Conservation (phyloP, 2,797 vertebrate genomes). For the Lutra lutra region DNA sequence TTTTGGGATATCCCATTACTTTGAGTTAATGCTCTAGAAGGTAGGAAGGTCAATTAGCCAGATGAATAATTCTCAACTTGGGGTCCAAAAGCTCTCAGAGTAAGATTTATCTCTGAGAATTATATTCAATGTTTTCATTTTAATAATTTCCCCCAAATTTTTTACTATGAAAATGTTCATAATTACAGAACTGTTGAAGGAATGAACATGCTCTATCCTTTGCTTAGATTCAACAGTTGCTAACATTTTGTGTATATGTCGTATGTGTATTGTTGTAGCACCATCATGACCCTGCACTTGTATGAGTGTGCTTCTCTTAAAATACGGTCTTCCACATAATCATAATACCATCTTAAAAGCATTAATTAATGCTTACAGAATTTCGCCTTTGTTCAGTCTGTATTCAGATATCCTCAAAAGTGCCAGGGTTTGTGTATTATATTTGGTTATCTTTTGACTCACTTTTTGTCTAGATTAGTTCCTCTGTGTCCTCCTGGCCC, state of each 20-base stretch:
- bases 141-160: background rate
- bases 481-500: background rate
- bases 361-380: background rate
- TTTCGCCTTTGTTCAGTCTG: background rate
- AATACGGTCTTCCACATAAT: background rate
- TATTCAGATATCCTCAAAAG: background rate
- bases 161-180: background rate
- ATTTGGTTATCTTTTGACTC: background rate
- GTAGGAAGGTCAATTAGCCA: background rate
- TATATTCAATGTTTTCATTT: conserved; percentile 11
- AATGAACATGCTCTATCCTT: background rate
- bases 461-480: background rate
- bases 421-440: background rate
- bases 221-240: background rate
- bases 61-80: background rate
- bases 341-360: background rate
- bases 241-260: background rate
- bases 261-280: background rate
- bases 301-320: background rate
- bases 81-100: background rate
- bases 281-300: background rate
- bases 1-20: background rate
- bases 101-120: background rate
- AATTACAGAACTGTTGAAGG: background rate
- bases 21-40: background rate